Evolutionary conservation across 2,888 invertebrate genomes (phyloP).

Genomic region (Drosophila bunnanda): DNA sequence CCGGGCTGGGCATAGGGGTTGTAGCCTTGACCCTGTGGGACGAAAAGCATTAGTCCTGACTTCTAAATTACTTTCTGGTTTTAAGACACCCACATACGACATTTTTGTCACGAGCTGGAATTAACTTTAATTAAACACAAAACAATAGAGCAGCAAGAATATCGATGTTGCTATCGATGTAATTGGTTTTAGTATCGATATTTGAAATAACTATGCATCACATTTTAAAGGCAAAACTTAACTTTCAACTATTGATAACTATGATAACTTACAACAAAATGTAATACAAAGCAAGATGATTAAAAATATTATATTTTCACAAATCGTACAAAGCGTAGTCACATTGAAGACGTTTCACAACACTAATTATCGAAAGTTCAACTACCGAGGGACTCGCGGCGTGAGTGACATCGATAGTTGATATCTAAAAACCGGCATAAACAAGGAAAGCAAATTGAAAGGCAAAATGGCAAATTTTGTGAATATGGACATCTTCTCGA

Average conservation of each 20-base stretch:
- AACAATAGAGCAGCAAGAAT: neutral
- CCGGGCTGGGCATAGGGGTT: conserved; percentile 69
- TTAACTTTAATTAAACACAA: conserved; percentile 39
- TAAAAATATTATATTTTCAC: too few relatives aligned
- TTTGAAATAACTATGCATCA: too few relatives aligned
- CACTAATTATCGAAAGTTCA: neutral
- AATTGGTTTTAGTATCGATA: neutral
- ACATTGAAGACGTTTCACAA: neutral
- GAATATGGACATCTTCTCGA: conserved; percentile 88
- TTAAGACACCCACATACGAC: conserved; percentile 78
- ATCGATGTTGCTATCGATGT: neutral
- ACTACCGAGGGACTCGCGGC: too few relatives aligned
- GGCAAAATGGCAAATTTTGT: conserved; percentile 85
- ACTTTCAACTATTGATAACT: too few relatives aligned
- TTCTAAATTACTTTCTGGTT: neutral
- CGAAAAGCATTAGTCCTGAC: neutral
- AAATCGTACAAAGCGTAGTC: too few relatives aligned
- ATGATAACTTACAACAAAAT: too few relatives aligned
- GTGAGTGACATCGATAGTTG: conserved; percentile 43
- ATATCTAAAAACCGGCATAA: conserved; percentile 28
- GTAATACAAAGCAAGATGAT: too few relatives aligned
- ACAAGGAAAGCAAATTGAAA: conserved; percentile 9
- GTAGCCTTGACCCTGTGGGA: conserved; percentile 70
- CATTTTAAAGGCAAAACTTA: too few relatives aligned
- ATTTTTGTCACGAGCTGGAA: conserved; percentile 53